Percentiles rank a stretch among this genome's conserved stretches.
Conservation (phyloP, 30 jellyfish, hydroid and myxozoan species). For the Chironex yamaguchii region DNA sequence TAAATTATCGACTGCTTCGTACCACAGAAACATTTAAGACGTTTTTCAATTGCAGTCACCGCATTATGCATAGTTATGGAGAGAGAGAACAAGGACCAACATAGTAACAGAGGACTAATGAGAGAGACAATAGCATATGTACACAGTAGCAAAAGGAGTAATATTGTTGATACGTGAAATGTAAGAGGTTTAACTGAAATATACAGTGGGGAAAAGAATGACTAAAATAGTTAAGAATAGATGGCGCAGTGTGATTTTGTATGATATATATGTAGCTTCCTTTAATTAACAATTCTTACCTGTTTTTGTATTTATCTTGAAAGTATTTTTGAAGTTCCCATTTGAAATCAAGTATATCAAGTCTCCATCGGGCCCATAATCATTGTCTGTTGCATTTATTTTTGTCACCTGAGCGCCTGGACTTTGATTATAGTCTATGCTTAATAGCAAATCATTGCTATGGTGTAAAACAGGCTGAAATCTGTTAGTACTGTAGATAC, state of each 20-base stretch:
- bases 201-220: too few relatives aligned
- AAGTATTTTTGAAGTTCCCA: conserved; percentile 74
- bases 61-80: background rate
- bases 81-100: background rate
- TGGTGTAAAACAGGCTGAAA: conserved; percentile 79
- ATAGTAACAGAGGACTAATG: background rate
- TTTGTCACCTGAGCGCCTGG: conserved; percentile 34
- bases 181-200: too few relatives aligned
- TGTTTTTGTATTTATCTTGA: conserved; percentile 29
- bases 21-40: too few relatives aligned
- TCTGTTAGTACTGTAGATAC: conserved; percentile 62
- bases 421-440: conserved; percentile 12
- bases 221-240: too few relatives aligned
- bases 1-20: too few relatives aligned
- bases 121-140: too few relatives aligned
- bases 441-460: conserved; percentile 30
- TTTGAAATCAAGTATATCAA: conserved; percentile 35
- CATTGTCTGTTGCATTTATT: conserved; percentile 93
- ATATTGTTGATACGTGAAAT: too few relatives aligned
- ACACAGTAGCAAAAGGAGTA: too few relatives aligned
- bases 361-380: conserved; percentile 83
- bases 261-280: too few relatives aligned
- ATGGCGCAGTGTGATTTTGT: background rate
- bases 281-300: conserved; percentile 55
- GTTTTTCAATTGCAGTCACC: background rate